These are phyloP conservation scores for Tetraneura akinire DNA, from an alignment of 1,140 invertebrate genomes.

Conservation along the genomic window DNA sequence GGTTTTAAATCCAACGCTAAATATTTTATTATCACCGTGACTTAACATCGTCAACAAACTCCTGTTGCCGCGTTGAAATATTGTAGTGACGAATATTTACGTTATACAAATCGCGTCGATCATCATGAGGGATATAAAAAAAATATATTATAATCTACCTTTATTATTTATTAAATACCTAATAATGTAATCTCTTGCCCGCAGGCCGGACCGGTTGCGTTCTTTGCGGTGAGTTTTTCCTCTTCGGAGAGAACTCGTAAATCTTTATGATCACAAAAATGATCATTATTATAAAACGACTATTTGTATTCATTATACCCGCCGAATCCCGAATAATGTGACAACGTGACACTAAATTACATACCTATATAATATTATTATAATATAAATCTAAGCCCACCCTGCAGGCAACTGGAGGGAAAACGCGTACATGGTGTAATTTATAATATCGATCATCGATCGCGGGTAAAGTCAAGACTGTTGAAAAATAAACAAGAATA, in stretches of 20 bases:
- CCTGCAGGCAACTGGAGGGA: too few species aligned
- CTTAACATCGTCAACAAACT: not conserved
- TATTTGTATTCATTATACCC: slow-evolving; percentile 4
- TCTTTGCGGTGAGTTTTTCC: not conserved
- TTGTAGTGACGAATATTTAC: not conserved
- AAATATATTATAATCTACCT: too few species aligned
- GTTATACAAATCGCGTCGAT: not conserved
- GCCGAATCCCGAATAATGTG: not conserved
- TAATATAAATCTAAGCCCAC: not conserved
- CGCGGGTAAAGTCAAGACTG: too few species aligned
- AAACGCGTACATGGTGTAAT: too few species aligned
- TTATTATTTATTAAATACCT: too few species aligned
- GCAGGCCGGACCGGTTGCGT: not conserved
- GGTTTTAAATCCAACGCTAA: not conserved
- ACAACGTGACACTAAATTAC: not conserved
- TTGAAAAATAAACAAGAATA: too few species aligned
- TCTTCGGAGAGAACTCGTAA: not conserved
- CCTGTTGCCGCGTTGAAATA: not conserved
- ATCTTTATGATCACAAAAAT: slow-evolving; percentile 1
- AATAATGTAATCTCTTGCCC: not conserved
- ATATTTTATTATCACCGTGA: not conserved
- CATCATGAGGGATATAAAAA: too few species aligned
- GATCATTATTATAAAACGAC: not conserved
- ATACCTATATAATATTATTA: not conserved
- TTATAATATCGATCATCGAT: too few species aligned